Base-by-base conservation (phyloP, 2,888 invertebrate species). In the Aproaerema taeniolella region DNA sequence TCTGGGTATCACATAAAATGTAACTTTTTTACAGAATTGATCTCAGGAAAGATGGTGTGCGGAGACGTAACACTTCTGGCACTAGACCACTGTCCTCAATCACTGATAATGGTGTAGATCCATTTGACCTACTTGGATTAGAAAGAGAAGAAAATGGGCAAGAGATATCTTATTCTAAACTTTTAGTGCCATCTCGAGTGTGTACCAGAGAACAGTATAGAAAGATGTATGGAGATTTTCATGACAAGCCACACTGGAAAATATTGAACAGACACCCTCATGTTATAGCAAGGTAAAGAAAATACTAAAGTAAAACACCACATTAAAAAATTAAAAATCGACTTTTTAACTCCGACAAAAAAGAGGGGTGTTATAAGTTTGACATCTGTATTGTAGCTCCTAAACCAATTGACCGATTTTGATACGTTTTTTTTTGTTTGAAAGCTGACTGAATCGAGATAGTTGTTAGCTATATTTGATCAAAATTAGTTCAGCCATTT, bases 111-210 rank as follows among this genome's bases (percentile, higher is more conserved):
- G 89, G 91, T 16, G 80, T 92, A 46, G 96, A 96, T 88, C 94
- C 96, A 20, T 95, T 96, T 74, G 93, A 95, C 68, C 89, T 95
- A 26, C 81, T 97, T 43, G 95, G 96, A 24, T 89, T 96, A 44
- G 94, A 95, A 64, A 88, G 89, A 66, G 91, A 91, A 46, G 91
- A 92, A 71, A 94, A 95, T 73, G 96, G 95, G 39, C 95, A 95
- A 92, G 96, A 96, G 76, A 91, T 95, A 56, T 97, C 97, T 11
- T 97, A 96, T 78, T 94, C 94, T 25, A 93, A 94, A 67, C 81
- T 96, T 43, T 81, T 97, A 49, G 91, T 93, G 38, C 94, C 96
- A 35, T 93, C 95, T 12, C 89, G 76, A 52, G 58, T 81, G 24
- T 73, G 71, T 47, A 76, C 78, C 12, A 69, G 82, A 46, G 86